Evolutionary conservation across 2,113 vertebrate genomes (phyloP).

Genomic region (Hydrochoerus hydrochaeris): DNA sequence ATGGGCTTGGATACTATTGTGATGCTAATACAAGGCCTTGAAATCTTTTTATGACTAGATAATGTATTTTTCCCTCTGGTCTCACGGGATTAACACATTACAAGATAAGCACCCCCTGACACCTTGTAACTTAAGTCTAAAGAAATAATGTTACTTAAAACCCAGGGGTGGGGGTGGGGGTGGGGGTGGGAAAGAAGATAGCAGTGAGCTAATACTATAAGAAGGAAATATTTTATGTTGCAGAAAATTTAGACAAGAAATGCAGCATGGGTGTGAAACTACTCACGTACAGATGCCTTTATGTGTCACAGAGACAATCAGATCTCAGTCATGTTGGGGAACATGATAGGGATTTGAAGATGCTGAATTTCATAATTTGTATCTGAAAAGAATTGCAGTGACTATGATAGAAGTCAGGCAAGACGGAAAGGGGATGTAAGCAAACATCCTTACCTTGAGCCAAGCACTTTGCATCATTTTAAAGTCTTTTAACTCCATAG

Average conservation of each 20-base stretch:
- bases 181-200: neutral
- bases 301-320: neutral
- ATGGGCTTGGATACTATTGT: neutral
- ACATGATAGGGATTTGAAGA: neutral
- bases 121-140: neutral
- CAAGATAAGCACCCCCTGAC: constrained; percentile 1
- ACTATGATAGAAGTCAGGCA: neutral
- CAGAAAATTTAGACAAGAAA: neutral
- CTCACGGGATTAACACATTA: constrained; percentile 33
- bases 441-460: neutral
- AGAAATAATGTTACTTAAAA: constrained; percentile 26
- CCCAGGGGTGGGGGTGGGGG: too few relatives aligned
- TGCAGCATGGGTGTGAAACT: neutral
- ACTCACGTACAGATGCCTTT: neutral
- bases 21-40: neutral
- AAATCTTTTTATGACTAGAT: neutral
- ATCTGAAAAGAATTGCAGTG: neutral
- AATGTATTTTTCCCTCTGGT: neutral
- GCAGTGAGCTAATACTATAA: neutral
- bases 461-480: neutral
- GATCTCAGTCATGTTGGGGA: neutral
- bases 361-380: neutral
- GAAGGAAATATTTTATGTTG: neutral
- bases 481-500: neutral
- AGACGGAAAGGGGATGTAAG: neutral